Evolutionary conservation across 2,113 vertebrate species (phyloP), one percentile per base, ranked within the genome.

Genomic region (Oxyruncus cristatus): DNA sequence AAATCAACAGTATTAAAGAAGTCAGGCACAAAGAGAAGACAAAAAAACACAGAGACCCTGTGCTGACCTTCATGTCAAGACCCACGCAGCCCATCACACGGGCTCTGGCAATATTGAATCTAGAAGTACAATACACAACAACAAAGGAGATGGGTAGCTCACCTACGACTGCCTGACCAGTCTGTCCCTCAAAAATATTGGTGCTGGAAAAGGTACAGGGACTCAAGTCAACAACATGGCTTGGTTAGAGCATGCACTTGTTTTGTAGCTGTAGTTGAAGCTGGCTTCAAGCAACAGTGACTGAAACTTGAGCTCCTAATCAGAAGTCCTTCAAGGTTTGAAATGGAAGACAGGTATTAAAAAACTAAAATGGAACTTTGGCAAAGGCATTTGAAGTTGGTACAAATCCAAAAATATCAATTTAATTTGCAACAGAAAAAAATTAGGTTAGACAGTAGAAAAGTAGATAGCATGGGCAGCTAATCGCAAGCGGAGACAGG

Each of bases 401-500:
- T 32, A 89, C 37, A 91, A 84, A 87, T 84, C 73, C 89, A 94
- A 91, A 95, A 84, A 81, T 62, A 84, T 11, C 87, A 89, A 77
- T 18, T 91, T 84, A 84, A 95, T 94, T 74, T 93, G 73, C 73
- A 92, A 84, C 15, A 87, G 72, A 41, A 90, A 82, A 84, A 85
- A 93, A 92, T 0, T 28, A 92, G 80, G 59, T 94, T 91, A 92
- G 50, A 84, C 41, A 63, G 59, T 12, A 87, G 59, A 84, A 91
- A 89, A 71, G 55, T 21, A 92, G 80, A 58, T 21, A 84, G 59
- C 39, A 46, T 30, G 16, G 68, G 77, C 15, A 84, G 65, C 68
- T 87, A 89, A 91, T 92, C 50, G 81, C 55, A 73, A 77, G 20
- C 89, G 24, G 80, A 84, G 68, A 87, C 65, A 89, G 52, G 35